Evolutionary conservation across 2,888 invertebrate genomes (phyloP).

Genomic region (Homarus gammarus): DNA sequence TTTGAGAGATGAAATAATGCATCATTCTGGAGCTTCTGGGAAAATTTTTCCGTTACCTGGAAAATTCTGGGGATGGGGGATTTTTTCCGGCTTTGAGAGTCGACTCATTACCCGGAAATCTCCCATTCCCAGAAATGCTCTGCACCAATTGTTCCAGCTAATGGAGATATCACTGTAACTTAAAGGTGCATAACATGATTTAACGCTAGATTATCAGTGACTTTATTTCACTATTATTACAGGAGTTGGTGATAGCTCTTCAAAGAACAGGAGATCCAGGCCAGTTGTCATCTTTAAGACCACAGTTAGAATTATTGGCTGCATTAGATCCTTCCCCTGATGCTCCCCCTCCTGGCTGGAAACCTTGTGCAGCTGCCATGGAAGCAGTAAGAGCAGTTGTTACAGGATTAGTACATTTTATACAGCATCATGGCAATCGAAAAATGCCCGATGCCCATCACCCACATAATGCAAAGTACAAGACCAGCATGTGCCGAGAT

Average conservation of each 20-base stretch:
- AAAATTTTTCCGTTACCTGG: too few species aligned
- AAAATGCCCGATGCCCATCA: constrained; percentile 78
- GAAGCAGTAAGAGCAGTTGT: constrained; percentile 86
- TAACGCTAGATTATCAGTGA: neutral
- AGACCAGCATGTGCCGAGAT: constrained; percentile 94
- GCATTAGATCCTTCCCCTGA: constrained; percentile 86
- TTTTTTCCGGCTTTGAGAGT: too few species aligned
- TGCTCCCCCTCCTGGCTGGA: constrained; percentile 81
- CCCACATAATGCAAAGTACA: constrained; percentile 86
- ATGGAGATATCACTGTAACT: too few species aligned
- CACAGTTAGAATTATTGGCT: constrained; percentile 90
- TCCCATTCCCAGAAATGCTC: too few species aligned
- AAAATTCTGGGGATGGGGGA: too few species aligned
- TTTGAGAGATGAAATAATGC: too few species aligned
- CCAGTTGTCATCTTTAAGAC: constrained; percentile 87
- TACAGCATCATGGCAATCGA: constrained; percentile 86
- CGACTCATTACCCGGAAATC: too few species aligned
- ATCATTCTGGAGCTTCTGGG: too few species aligned
- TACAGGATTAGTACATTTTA: constrained; percentile 87
- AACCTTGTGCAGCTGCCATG: constrained; percentile 84
- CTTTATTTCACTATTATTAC: constrained; percentile 24
- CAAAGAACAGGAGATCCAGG: constrained; percentile 94
- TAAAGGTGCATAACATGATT: neutral
- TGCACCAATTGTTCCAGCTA: too few species aligned
- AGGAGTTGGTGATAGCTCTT: constrained; percentile 91